phyloP scores from a whole-genome alignment of 2,113 vertebrate species.

The Sus scrofa region DNA sequence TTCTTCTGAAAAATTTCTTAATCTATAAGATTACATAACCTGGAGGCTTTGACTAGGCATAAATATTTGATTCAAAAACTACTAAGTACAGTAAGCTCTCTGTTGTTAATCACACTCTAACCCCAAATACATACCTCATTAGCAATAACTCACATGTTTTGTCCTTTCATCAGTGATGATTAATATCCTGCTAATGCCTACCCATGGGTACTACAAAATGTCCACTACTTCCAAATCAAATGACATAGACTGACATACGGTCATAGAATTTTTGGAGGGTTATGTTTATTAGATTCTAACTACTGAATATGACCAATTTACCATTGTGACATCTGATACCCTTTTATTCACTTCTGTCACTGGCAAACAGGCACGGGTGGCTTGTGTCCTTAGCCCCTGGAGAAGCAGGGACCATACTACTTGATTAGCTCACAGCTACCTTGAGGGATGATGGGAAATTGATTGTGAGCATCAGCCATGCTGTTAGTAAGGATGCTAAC shows the following conservation, averaged over 20 bases:
- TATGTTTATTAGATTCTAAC: neutral
- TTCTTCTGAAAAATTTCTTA: neutral
- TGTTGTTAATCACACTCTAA: neutral
- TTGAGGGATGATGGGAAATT: accelerated
- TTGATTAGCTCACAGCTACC: too few relatives aligned
- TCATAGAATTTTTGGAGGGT: neutral
- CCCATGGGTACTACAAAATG: neutral
- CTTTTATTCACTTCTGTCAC: neutral
- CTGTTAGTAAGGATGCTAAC: slow-evolving; percentile 84
- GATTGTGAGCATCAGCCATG: too few relatives aligned
- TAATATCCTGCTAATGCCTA: neutral
- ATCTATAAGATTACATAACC: neutral
- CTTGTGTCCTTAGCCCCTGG: accelerated
- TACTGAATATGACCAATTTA: neutral
- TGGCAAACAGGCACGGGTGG: neutral
- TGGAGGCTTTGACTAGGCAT: neutral
- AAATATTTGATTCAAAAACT: neutral
- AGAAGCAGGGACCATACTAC: accelerated
- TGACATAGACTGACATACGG: neutral
- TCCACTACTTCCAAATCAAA: neutral
- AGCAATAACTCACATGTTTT: neutral
- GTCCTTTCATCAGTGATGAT: neutral
- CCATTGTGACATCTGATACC: accelerated
- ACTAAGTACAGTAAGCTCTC: neutral
- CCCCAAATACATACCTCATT: neutral